Percentiles rank a stretch among this genome's conserved stretches.
Evolutionary conservation across 2,888 invertebrate species (phyloP).

Genomic region (Drosophila formosana): DNA sequence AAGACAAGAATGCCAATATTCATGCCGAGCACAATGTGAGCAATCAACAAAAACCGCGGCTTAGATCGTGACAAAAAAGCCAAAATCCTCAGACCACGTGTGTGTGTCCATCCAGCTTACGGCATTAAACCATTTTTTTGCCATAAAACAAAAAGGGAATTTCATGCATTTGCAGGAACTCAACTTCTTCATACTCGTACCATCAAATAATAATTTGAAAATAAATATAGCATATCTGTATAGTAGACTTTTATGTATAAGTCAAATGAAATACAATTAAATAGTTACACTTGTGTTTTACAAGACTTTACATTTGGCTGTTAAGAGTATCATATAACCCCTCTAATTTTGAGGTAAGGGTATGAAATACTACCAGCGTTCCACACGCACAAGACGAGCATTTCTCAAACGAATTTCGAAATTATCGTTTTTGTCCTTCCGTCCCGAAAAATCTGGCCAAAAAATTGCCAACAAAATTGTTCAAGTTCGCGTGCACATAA

Average conservation of each 20-base stretch:
- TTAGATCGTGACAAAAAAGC: slow-evolving; percentile 72
- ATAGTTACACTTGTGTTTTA: too few relatives aligned
- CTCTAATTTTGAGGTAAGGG: neutral
- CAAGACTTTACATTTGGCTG: neutral
- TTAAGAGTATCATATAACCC: neutral
- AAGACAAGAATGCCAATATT: slow-evolving; percentile 62
- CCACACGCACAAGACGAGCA: slow-evolving; percentile 24
- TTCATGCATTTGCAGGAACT: neutral
- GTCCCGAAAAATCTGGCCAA: slow-evolving; percentile 43
- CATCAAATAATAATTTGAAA: neutral
- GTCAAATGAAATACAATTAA: too few relatives aligned
- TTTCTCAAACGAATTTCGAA: slow-evolving; percentile 59
- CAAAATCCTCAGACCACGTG: slow-evolving; percentile 38
- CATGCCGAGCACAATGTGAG: slow-evolving; percentile 53
- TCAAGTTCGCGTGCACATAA: slow-evolving; percentile 52
- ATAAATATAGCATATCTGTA: too few relatives aligned
- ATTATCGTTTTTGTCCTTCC: slow-evolving; percentile 48
- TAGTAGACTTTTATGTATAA: too few relatives aligned
- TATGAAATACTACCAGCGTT: slow-evolving; percentile 31
- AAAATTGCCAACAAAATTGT: slow-evolving; percentile 56
- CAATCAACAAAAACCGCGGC: slow-evolving; percentile 57
- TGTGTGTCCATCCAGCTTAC: slow-evolving; percentile 15
- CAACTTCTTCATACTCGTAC: neutral
- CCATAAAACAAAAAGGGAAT: slow-evolving; percentile 29
- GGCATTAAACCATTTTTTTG: slow-evolving; percentile 29